These are phyloP conservation scores for Xestobium rufovillosum DNA, from an alignment of 2,888 invertebrate species.

Conservation along the genomic window DNA sequence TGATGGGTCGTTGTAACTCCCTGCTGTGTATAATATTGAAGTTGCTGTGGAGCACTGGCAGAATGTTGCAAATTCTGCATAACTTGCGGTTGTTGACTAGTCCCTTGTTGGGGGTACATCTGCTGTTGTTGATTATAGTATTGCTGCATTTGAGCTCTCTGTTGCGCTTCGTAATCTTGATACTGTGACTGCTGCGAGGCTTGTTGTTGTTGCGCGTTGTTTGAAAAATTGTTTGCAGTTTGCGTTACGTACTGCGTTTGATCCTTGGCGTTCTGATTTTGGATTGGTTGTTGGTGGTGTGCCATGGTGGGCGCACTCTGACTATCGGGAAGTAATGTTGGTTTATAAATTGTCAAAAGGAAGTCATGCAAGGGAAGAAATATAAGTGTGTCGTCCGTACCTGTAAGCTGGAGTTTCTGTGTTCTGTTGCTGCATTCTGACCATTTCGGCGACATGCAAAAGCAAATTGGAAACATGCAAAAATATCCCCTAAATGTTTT, in stretches of 20 bases:
- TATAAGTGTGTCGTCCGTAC: too few relatives aligned
- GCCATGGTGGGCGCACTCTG: neutral
- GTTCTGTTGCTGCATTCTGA: neutral
- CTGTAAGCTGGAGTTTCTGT: neutral
- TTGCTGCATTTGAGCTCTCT: slow-evolving; percentile 15
- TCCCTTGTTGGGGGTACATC: neutral
- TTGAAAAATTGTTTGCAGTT: slow-evolving; percentile 11
- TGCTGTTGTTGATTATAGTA: slow-evolving; percentile 4
- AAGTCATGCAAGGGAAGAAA: too few relatives aligned
- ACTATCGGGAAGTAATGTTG: too few relatives aligned
- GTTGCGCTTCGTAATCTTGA: slow-evolving; percentile 10
- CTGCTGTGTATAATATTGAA: neutral
- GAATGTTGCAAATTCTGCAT: too few relatives aligned
- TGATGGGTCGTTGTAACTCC: neutral
- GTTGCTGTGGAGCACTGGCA: neutral
- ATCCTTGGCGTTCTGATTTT: slow-evolving; percentile 1
- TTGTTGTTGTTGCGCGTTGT: slow-evolving; percentile 9
- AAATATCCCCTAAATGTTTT: too few relatives aligned
- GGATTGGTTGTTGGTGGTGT: neutral
- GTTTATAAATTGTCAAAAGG: too few relatives aligned
- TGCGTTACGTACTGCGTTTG: slow-evolving; percentile 5
- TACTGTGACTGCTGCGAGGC: slow-evolving; percentile 5
- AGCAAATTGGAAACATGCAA: too few relatives aligned
- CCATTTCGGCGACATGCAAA: too few relatives aligned
- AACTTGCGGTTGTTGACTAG: neutral